phyloP scores from a whole-genome alignment of 2,888 invertebrate species.

The Ichneumoninae sp. region DNA sequence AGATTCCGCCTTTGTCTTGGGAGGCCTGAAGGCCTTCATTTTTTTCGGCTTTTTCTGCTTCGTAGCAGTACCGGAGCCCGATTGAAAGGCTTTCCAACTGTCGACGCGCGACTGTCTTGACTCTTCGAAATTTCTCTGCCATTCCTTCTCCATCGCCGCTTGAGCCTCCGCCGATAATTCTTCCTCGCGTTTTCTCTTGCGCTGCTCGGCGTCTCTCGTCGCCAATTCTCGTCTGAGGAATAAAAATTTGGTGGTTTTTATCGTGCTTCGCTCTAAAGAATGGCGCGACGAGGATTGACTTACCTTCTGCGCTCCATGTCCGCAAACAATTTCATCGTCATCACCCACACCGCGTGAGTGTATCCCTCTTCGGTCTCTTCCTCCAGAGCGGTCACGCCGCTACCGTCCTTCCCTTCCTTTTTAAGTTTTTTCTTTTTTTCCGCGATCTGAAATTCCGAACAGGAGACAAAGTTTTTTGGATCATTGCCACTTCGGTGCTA shows the following conservation, averaged over 20 bases:
- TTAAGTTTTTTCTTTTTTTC: slow-evolving; percentile 97
- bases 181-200: slow-evolving; percentile 96
- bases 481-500: background rate
- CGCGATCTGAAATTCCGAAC: slow-evolving; percentile 87
- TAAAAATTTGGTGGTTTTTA: slow-evolving; percentile 24
- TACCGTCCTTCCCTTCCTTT: slow-evolving; percentile 92
- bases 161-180: slow-evolving; percentile 97
- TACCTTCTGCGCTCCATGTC: slow-evolving; percentile 96
- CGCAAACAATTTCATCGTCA: slow-evolving; percentile 98
- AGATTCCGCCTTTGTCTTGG: slow-evolving; percentile 96
- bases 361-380: slow-evolving; percentile 94
- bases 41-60: slow-evolving; percentile 93
- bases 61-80: slow-evolving; percentile 85
- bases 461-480: background rate
- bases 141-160: slow-evolving; percentile 95
- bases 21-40: slow-evolving; percentile 94
- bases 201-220: slow-evolving; percentile 95
- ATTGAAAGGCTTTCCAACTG: slow-evolving; percentile 96
- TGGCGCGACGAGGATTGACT: background rate
- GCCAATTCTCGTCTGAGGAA: slow-evolving; percentile 90
- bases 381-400: slow-evolving; percentile 88
- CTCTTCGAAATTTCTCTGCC: slow-evolving; percentile 99
- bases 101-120: slow-evolving; percentile 96
- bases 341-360: slow-evolving; percentile 98
- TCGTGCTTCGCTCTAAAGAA: background rate